Conservation (phyloP, 2,888 invertebrate species). For the Isotomurus palustris region DNA sequence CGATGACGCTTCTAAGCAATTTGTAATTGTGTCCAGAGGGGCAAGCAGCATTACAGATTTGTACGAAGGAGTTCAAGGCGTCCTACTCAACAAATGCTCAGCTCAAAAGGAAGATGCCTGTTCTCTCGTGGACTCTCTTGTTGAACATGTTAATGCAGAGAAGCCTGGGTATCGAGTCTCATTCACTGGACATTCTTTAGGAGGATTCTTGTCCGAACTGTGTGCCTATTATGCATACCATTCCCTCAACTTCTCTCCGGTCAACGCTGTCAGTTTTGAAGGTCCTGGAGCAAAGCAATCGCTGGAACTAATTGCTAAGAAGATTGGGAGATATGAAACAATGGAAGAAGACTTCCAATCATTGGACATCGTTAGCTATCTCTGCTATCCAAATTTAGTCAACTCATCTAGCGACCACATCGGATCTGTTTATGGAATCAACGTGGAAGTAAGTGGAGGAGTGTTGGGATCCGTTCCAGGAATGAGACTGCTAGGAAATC, state of each 20-base stretch:
- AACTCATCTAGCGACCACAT: constrained; percentile 10
- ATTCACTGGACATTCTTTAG: constrained; percentile 11
- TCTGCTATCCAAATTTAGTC: constrained; percentile 11
- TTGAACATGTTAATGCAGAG: neutral
- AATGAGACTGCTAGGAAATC: neutral
- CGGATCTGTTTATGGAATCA: constrained; percentile 10
- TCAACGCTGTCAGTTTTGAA: constrained; percentile 14
- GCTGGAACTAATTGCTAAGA: neutral
- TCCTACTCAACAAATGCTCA: constrained; percentile 8
- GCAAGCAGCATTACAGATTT: constrained; percentile 10
- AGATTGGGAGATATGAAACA: neutral
- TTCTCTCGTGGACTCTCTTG: neutral
- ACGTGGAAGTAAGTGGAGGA: constrained; percentile 6
- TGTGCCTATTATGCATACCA: constrained; percentile 2
- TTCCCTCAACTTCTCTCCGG: neutral
- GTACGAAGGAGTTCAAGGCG: constrained; percentile 5
- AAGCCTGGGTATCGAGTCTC: neutral
- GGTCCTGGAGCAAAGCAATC: constrained; percentile 8
- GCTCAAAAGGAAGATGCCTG: constrained; percentile 9
- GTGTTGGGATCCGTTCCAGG: neutral
- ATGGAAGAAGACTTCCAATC: neutral
- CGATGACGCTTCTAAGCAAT: constrained; percentile 1
- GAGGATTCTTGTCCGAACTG: constrained; percentile 13
- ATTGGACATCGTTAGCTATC: constrained; percentile 9
- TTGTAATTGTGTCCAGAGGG: constrained; percentile 11